phyloP scores from a whole-genome alignment of 2,888 invertebrate genomes.

The Nomada fabriciana region DNA sequence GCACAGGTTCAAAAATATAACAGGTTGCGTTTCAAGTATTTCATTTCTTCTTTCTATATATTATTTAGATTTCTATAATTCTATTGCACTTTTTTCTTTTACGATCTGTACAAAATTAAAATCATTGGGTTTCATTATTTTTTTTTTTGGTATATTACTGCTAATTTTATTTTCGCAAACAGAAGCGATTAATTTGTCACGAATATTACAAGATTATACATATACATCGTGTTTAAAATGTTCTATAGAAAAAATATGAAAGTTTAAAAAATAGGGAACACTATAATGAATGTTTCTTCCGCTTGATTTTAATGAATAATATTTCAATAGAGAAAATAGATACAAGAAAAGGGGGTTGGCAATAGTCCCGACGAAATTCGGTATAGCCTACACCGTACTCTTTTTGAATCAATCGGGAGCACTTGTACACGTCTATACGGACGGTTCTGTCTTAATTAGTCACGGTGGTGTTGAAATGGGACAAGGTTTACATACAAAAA shows the following conservation, averaged over 20 bases:
- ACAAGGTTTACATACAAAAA: constrained; percentile 97
- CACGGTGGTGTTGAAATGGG: constrained; percentile 99
- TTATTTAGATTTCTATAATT: neutral
- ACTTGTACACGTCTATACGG: constrained; percentile 93
- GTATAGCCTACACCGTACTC: constrained; percentile 91
- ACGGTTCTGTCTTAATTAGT: constrained; percentile 94
- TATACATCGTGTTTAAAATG: neutral
- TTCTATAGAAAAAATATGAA: neutral
- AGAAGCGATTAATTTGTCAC: too few species aligned
- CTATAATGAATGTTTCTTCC: neutral
- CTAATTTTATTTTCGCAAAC: too few species aligned
- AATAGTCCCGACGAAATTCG: constrained; percentile 93
- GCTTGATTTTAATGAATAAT: constrained; percentile 19
- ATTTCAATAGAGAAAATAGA: constrained; percentile 88
- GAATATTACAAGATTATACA: too few species aligned
- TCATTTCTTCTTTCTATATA: neutral
- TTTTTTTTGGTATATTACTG: too few species aligned
- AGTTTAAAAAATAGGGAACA: too few species aligned
- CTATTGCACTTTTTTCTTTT: too few species aligned
- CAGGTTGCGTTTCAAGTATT: constrained; percentile 84
- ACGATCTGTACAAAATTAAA: too few species aligned
- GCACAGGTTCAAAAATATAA: constrained; percentile 89
- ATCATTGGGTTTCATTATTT: too few species aligned
- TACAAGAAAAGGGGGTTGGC: constrained; percentile 95
- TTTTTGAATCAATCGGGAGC: constrained; percentile 95